Conservation (phyloP, 2,797 vertebrate genomes). For the Lagorchestes hirsutus region DNA sequence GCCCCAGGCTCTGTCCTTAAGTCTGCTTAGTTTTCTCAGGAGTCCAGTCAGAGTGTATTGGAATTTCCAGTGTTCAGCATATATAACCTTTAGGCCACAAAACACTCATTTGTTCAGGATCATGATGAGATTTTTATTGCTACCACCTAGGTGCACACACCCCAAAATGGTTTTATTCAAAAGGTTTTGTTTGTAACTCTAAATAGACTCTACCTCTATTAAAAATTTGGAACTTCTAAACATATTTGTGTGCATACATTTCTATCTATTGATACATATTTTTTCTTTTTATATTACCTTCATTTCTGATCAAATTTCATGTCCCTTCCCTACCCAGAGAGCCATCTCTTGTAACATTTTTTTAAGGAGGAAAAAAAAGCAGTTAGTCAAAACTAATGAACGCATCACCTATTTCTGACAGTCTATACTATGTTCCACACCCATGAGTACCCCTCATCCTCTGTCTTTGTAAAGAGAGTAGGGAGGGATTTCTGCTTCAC, state of each 20-base stretch:
- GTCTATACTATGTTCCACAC: not conserved
- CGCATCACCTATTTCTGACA: not conserved
- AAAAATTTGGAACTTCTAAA: not conserved
- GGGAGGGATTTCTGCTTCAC: not conserved
- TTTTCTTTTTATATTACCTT: not conserved
- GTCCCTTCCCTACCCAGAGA: not conserved
- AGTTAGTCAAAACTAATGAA: not conserved
- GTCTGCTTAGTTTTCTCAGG: not conserved
- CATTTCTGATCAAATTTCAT: not conserved
- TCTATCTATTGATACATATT: not conserved
- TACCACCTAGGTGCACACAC: not conserved
- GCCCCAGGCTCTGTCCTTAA: not conserved
- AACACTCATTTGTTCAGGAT: slow-evolving; percentile 15
- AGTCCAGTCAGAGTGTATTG: not conserved
- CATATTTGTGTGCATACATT: not conserved
- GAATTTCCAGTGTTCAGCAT: slow-evolving; percentile 31
- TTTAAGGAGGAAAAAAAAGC: not conserved
- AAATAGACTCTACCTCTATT: not conserved
- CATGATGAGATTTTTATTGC: slow-evolving; percentile 35
- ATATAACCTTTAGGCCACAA: not conserved
- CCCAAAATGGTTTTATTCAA: not conserved
- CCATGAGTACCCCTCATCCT: not conserved
- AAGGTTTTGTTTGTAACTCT: not conserved
- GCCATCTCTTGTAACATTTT: not conserved
- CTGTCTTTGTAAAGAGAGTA: not conserved